A percentile compares a stretch with the other conserved stretches of the same genome.
These are phyloP conservation scores for Trichechus manatus DNA, from an alignment of 2,113 vertebrate genomes.

Conservation along the genomic window DNA sequence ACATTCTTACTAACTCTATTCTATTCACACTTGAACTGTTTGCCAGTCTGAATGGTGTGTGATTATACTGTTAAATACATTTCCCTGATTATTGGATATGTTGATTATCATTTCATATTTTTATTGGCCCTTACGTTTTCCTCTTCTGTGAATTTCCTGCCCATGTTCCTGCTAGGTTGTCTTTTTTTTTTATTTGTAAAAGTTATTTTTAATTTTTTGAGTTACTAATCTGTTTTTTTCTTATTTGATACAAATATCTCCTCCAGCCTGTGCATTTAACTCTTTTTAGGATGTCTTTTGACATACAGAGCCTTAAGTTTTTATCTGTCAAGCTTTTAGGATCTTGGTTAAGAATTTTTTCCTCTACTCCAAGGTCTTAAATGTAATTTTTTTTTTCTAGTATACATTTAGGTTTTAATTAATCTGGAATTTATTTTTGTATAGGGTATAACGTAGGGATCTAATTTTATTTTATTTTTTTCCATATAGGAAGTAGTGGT, in stretches of 20 bases:
- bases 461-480: neutral
- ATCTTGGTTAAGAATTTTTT: neutral
- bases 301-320: neutral
- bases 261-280: neutral
- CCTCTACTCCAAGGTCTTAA: conserved; percentile 7
- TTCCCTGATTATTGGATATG: conserved; percentile 24
- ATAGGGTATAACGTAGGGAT: neutral
- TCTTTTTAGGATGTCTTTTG: neutral
- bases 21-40: neutral
- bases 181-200: neutral
- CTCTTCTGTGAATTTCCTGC: conserved; percentile 16
- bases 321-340: neutral
- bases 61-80: conserved; percentile 20
- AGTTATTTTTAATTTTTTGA: conserved; percentile 52
- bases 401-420: conserved; percentile 22
- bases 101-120: conserved; percentile 13
- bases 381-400: conserved; percentile 31
- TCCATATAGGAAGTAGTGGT: neutral
- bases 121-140: conserved; percentile 1
- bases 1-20: neutral
- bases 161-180: neutral
- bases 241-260: neutral
- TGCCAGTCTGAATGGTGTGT: neutral
- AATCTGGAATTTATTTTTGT: conserved; percentile 3
- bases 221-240: neutral